Evolutionary conservation across 1,140 invertebrate species (phyloP), one percentile per base, ranked within the genome.

Genomic region (Melanaphis sacchari): DNA sequence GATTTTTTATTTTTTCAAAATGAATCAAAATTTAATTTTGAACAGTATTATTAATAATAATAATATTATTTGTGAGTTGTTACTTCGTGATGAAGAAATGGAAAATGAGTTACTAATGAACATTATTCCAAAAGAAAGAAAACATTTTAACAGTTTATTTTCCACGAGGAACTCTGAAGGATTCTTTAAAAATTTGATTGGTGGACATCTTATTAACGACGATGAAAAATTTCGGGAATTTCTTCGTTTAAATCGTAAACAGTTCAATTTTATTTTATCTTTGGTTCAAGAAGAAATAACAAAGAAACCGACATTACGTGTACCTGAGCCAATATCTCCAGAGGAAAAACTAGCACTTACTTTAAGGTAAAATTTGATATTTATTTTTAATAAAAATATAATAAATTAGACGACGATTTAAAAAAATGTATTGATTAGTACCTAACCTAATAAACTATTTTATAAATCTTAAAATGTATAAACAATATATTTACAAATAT

Each of bases 211-310:
- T 18, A 36, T 36, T 81, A 81, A 81, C n/a, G 76, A 81, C n/a
- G n/a, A 36, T 81, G n/a, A 81, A n/a, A 81, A 81, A 81, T 81
- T 81, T 81, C 76, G 15, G 76, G 76, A 81, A 81, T 81, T 81
- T 81, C 76, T 36, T 81, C 76, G n/a, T 36, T n/a, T 81, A 38
- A 81, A 81, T 81, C 76, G 31, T 81, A n/a, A 81, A 18, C 76
- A 36, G n/a, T 36, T 81, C n/a, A 18, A 81, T 81, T 81, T 81
- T 81, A 81, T 81, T 36, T 81, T 81, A 81, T 81, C 76, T 36
- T 81, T 81, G n/a, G 76, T 81, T 36, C 76, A 81, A n/a, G n/a
- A 81, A 81, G n/a, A 81, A 81, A 81, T 81, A 81, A 36, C 76
- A 36, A 81, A 81, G 59, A 66, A 66, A 66, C 59, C 59, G 59